Evolutionary conservation across 1,140 invertebrate genomes (phyloP).

Genomic region (Scaptomyza pallida): DNA sequence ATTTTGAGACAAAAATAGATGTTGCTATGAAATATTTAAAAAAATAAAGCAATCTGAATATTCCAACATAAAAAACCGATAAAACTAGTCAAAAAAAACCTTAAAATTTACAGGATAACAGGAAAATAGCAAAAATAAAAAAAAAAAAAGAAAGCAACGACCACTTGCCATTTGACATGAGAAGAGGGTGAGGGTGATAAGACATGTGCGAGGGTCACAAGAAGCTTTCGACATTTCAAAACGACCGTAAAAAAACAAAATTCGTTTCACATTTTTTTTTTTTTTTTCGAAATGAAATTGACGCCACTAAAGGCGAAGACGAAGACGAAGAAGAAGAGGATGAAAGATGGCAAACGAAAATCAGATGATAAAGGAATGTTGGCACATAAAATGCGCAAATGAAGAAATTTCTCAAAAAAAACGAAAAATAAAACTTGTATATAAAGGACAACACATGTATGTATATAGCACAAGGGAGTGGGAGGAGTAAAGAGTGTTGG

Average conservation of each 20-base stretch:
- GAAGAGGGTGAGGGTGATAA: too few species aligned
- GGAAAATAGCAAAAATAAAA: neutral
- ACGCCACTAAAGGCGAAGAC: constrained; percentile 30
- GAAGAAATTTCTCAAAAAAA: constrained; percentile 21
- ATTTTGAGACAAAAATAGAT: too few species aligned
- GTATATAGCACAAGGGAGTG: neutral
- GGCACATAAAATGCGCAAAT: constrained; percentile 65
- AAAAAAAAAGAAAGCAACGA: too few species aligned
- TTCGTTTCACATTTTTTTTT: constrained; percentile 63
- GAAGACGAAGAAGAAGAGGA: constrained; percentile 30
- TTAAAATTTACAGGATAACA: too few species aligned
- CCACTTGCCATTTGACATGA: too few species aligned
- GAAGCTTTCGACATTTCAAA: constrained; percentile 18
- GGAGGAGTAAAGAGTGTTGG: constrained; percentile 8
- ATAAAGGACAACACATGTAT: constrained; percentile 3
- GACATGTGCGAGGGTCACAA: constrained; percentile 1
- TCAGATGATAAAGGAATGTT: constrained; percentile 50
- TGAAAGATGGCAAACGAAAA: constrained; percentile 28
- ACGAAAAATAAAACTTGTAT: neutral
- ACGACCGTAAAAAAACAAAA: constrained; percentile 29
- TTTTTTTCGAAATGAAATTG: constrained; percentile 38
- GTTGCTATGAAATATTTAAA: too few species aligned
- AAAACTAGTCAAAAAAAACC: too few species aligned
- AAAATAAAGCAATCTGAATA: too few species aligned
- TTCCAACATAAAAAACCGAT: too few species aligned